phyloP scores from a whole-genome alignment of 2,888 invertebrate genomes.

The Volucella inanis region DNA sequence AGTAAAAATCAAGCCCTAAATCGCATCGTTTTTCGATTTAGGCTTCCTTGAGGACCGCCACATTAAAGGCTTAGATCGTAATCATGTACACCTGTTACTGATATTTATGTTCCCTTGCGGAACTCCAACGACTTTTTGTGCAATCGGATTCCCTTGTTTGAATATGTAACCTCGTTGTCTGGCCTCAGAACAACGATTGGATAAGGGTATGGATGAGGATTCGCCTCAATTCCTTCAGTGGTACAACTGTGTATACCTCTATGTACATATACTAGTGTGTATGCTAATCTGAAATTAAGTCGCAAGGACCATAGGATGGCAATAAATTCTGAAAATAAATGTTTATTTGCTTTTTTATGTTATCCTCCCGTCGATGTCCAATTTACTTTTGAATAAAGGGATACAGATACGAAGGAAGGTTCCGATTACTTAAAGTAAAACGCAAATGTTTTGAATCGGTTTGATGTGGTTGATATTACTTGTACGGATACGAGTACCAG shows the following conservation, averaged over 20 bases:
- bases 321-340: slow-evolving; percentile 62
- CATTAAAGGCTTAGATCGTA: slow-evolving; percentile 61
- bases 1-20: slow-evolving; percentile 40
- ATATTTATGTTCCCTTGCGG: slow-evolving; percentile 50
- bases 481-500: slow-evolving; percentile 4
- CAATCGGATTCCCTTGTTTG: slow-evolving; percentile 43
- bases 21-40: slow-evolving; percentile 47
- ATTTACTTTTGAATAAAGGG: slow-evolving; percentile 40
- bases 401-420: slow-evolving; percentile 1
- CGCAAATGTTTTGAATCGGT: slow-evolving; percentile 14
- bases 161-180: slow-evolving; percentile 33
- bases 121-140: slow-evolving; percentile 26
- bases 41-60: slow-evolving; percentile 1
- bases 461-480: slow-evolving; percentile 32
- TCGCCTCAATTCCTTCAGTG: slow-evolving; percentile 12
- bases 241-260: too few species aligned
- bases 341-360: slow-evolving; percentile 63
- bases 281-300: slow-evolving; percentile 69
- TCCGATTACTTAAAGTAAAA: background rate
- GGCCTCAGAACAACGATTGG: slow-evolving; percentile 23
- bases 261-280: background rate
- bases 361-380: slow-evolving; percentile 20
- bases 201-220: slow-evolving; percentile 16
- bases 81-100: slow-evolving; percentile 67
- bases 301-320: slow-evolving; percentile 53